phyloP scores from a whole-genome alignment of 2,797 vertebrate species.

The Erethizon dorsatum region DNA sequence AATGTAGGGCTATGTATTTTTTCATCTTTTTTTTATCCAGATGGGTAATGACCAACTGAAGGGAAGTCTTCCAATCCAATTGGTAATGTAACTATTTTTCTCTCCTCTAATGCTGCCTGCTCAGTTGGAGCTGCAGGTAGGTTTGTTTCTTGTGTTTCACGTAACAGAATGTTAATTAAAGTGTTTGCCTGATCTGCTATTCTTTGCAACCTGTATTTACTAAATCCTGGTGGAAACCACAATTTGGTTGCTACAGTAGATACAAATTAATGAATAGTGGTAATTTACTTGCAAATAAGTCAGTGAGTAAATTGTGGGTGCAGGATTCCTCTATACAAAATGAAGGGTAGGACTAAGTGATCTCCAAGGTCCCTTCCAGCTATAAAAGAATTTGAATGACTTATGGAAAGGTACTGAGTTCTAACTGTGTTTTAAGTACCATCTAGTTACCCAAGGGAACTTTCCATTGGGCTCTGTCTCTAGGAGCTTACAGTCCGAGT shows the following conservation, averaged over 20 bases:
- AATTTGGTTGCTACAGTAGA: slow-evolving; percentile 63
- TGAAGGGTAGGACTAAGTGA: slow-evolving; percentile 52
- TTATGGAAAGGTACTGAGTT: neutral
- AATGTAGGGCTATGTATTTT: slow-evolving; percentile 81
- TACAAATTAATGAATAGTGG: slow-evolving; percentile 23
- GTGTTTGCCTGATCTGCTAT: slow-evolving; percentile 82
- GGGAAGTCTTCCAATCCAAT: slow-evolving; percentile 87
- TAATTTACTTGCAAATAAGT: slow-evolving; percentile 53
- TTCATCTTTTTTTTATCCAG: slow-evolving; percentile 79
- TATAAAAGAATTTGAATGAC: neutral
- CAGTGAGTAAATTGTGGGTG: neutral
- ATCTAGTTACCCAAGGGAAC: neutral
- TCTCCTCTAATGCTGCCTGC: slow-evolving; percentile 93
- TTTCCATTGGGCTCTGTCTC: neutral
- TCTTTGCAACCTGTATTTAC: slow-evolving; percentile 79
- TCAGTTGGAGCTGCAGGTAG: slow-evolving; percentile 98
- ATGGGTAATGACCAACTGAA: slow-evolving; percentile 82
- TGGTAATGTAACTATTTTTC: slow-evolving; percentile 90
- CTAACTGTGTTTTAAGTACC: neutral
- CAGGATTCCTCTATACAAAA: neutral
- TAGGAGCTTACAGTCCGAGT: neutral
- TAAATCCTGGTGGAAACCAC: slow-evolving; percentile 64
- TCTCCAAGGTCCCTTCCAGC: slow-evolving; percentile 56
- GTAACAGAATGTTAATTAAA: slow-evolving; percentile 74
- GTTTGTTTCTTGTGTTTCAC: slow-evolving; percentile 89